A percentile compares a stretch with the other conserved stretches of the same genome.
phyloP scores from a whole-genome alignment of 2,113 vertebrate species.

The Myiopsitta monachus region DNA sequence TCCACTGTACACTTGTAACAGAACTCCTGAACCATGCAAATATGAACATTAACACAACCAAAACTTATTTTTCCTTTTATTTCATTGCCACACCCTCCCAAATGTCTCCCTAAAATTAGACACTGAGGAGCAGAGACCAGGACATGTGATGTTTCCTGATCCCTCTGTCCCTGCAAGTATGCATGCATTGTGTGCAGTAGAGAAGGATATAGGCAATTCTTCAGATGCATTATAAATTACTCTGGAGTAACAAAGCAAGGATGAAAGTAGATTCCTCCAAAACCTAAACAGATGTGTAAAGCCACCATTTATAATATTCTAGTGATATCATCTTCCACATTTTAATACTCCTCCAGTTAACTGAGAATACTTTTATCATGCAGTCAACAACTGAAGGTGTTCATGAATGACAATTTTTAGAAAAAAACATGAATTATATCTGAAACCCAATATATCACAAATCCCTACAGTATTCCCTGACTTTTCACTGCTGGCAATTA shows the following conservation, averaged over 20 bases:
- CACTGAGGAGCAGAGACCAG: not conserved
- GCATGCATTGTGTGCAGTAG: fast-evolving
- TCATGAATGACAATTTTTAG: not conserved
- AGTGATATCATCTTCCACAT: not conserved
- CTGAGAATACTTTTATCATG: not conserved
- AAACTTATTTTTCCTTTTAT: not conserved
- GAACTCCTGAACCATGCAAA: not conserved
- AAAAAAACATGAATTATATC: not conserved
- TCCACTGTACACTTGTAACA: not conserved
- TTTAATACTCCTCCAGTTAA: conserved; percentile 34
- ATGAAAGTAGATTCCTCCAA: not conserved
- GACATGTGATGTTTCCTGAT: not conserved
- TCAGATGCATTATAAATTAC: not conserved
- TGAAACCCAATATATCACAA: not conserved
- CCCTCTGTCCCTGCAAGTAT: not conserved
- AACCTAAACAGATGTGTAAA: not conserved
- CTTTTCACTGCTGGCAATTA: not conserved
- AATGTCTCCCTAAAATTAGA: not conserved
- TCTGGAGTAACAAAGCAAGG: not conserved
- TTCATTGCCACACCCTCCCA: not conserved
- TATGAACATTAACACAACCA: not conserved
- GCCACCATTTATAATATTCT: not conserved
- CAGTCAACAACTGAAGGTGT: not conserved
- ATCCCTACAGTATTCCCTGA: not conserved
- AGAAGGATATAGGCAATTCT: not conserved